Percentiles rank a stretch among this genome's conserved stretches.
These are phyloP conservation scores for Oscheius sp. DNA, from an alignment of 2,888 invertebrate species.

Conservation along the genomic window DNA sequence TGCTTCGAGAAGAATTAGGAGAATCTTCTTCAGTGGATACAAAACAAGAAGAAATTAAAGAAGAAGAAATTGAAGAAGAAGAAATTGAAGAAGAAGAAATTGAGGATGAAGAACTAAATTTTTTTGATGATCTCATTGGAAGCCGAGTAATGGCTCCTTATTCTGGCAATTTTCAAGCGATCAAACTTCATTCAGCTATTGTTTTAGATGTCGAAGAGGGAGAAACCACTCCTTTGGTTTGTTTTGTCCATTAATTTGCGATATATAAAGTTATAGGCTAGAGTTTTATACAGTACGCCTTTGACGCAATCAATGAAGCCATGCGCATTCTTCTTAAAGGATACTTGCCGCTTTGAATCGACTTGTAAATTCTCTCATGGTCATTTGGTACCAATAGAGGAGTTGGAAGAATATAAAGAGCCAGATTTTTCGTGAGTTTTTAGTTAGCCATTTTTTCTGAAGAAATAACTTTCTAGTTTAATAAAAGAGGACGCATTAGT, in stretches of 20 bases:
- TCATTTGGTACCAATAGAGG: conserved; percentile 37
- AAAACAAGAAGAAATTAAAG: too few species aligned
- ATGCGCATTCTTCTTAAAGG: conserved; percentile 45
- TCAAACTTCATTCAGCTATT: conserved; percentile 47
- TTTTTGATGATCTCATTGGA: conserved; percentile 33
- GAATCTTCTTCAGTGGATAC: background rate
- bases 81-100: background rate
- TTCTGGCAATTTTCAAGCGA: background rate
- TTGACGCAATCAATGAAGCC: conserved; percentile 46
- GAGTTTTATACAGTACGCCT: conserved; percentile 53
- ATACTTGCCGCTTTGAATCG: conserved; percentile 40
- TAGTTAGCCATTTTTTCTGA: too few species aligned
- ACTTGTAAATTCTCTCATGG: conserved; percentile 54
- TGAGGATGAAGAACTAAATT: background rate
- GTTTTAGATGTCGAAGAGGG: conserved; percentile 35
- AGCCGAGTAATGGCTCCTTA: conserved; percentile 36
- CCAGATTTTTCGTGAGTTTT: conserved; percentile 42
- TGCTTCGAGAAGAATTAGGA: conserved; percentile 32
- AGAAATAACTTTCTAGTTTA: conserved; percentile 12
- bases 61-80: too few species aligned
- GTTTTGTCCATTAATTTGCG: too few species aligned
- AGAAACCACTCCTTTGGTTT: too few species aligned
- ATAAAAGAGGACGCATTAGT: conserved; percentile 36
- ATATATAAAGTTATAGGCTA: conserved; percentile 31
- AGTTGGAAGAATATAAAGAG: conserved; percentile 43